Conservation (phyloP, 2,113 vertebrate species). For the Mugil cephalus region DNA sequence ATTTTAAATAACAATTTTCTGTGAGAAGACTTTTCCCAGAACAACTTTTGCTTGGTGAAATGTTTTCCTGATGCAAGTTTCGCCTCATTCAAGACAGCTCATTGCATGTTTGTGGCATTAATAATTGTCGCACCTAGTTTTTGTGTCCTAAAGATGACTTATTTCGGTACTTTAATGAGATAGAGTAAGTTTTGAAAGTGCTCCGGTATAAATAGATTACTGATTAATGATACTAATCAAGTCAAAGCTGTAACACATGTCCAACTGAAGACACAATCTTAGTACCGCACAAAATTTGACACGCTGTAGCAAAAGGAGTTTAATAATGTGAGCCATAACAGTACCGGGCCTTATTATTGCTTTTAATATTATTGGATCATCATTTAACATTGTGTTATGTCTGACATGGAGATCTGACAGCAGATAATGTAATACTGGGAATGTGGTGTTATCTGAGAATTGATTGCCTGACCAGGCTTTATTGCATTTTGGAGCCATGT, state of each 20-base stretch:
- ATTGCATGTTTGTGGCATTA: background rate
- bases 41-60: background rate
- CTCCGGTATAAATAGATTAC: background rate
- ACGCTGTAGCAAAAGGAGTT: constrained; percentile 13
- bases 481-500: constrained; percentile 61
- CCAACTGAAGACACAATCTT: background rate
- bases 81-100: too few relatives aligned
- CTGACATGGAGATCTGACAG: constrained; percentile 27
- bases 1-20: background rate
- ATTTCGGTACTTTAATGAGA: constrained; percentile 18
- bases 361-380: constrained; percentile 52
- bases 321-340: constrained; percentile 19
- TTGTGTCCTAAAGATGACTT: constrained; percentile 8
- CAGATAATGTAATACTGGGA: constrained; percentile 49
- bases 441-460: constrained; percentile 52
- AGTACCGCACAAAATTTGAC: constrained; percentile 12
- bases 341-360: constrained; percentile 20
- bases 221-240: constrained; percentile 43
- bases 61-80: background rate
- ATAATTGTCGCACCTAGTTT: background rate
- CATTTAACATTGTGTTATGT: constrained; percentile 34
- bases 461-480: constrained; percentile 48
- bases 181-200: background rate
- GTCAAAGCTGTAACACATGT: background rate
- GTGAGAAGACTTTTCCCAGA: background rate